phyloP scores from a whole-genome alignment of 2,888 invertebrate genomes.

The Diplolepis rosae region DNA sequence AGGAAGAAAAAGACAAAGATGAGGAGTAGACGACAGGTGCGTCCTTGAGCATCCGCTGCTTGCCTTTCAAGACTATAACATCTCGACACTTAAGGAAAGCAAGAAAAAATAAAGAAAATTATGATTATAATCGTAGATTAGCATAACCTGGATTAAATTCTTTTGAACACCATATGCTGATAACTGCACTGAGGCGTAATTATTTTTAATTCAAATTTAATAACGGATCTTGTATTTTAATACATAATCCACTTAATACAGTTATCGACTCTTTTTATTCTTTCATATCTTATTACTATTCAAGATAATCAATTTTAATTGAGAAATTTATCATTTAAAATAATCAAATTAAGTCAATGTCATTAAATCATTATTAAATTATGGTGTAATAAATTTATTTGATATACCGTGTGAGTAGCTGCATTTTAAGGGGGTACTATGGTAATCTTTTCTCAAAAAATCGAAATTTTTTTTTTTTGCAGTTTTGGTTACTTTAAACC shows the following conservation, averaged over 20 bases:
- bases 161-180: conserved; percentile 15
- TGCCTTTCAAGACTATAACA: conserved; percentile 17
- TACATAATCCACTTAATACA: conserved; percentile 9
- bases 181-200: conserved; percentile 20
- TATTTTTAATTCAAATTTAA: conserved; percentile 18
- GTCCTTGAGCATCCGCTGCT: conserved; percentile 53
- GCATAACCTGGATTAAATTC: conserved; percentile 6
- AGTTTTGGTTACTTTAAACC: no score
- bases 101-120: conserved; percentile 50
- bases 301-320: background rate
- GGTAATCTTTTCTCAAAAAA: no score
- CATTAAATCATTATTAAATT: background rate
- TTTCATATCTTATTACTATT: background rate
- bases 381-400: background rate
- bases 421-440: no score
- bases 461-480: background rate
- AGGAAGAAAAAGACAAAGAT: conserved; percentile 14
- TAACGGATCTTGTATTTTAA: conserved; percentile 22
- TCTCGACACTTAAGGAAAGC: conserved; percentile 34
- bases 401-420: background rate
- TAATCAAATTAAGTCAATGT: background rate
- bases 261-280: background rate
- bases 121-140: conserved; percentile 49
- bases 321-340: no score
- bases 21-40: conserved; percentile 52